Evolutionary conservation across 35 echinoderm and acorn worm species (phyloP).

Genomic region (Strongylocentrotus purpuratus): DNA sequence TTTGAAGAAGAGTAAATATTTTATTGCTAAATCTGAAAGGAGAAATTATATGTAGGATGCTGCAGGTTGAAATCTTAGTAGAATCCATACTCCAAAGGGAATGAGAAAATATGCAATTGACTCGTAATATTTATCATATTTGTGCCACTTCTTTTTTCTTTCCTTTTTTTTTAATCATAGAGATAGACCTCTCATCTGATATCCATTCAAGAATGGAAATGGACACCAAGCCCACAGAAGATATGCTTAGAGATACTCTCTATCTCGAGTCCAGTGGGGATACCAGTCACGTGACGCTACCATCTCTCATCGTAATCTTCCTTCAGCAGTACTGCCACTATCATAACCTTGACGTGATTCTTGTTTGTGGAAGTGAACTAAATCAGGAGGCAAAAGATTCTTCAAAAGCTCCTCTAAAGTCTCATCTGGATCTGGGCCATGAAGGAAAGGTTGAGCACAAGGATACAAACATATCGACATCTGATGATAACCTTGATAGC

Average conservation of each 20-base stretch:
- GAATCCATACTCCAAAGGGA: too few species aligned
- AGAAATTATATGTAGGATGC: too few species aligned
- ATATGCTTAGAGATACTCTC: neutral
- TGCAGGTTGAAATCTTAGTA: too few species aligned
- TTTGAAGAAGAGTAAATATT: too few species aligned
- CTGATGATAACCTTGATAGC: neutral
- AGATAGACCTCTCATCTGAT: neutral
- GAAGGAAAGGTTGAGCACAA: neutral
- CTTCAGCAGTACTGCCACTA: constrained; percentile 21
- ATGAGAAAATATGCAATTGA: too few species aligned
- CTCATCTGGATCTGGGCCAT: neutral
- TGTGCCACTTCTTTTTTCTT: neutral
- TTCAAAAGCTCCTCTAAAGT: neutral
- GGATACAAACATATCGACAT: neutral
- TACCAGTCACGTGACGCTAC: neutral
- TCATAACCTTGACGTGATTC: neutral
- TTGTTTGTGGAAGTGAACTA: neutral
- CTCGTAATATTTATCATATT: too few species aligned
- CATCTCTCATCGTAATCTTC: constrained; percentile 30
- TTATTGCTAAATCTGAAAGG: too few species aligned
- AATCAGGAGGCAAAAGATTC: neutral
- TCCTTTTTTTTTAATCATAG: too few species aligned
- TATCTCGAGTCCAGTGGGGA: neutral
- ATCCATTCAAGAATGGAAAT: neutral
- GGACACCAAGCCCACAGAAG: neutral